Evolutionary conservation across 2,888 invertebrate genomes (phyloP).

Genomic region (Deilephila porcellus): DNA sequence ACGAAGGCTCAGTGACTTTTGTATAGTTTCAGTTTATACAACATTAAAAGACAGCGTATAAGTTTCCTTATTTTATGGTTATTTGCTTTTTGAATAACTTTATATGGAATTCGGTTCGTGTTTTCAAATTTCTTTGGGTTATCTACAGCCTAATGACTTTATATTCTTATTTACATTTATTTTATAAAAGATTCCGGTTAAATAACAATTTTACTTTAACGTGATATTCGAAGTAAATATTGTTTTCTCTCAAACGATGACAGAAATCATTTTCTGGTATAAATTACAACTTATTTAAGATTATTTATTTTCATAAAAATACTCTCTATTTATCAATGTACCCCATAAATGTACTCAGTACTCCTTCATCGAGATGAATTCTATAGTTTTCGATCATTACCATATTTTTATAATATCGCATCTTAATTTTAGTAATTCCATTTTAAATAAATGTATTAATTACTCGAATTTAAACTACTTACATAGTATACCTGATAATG

Average conservation of each 20-base stretch:
- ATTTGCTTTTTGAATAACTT: slow-evolving; percentile 30
- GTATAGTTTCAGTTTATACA: slow-evolving; percentile 62
- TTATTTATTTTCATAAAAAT: too few species aligned
- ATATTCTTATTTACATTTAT: background rate
- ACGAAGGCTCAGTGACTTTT: slow-evolving; percentile 81
- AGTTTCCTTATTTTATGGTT: slow-evolving; percentile 60
- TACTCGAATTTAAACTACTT: slow-evolving; percentile 13
- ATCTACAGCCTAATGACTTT: background rate
- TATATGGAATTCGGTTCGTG: slow-evolving; percentile 17
- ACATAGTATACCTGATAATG: background rate
- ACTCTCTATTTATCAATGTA: background rate
- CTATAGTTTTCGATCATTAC: too few species aligned
- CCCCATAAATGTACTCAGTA: background rate
- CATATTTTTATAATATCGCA: too few species aligned
- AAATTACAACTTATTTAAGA: background rate
- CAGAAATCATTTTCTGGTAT: background rate
- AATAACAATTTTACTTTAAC: slow-evolving; percentile 12
- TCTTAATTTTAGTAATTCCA: background rate
- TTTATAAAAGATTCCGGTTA: background rate
- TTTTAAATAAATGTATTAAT: background rate
- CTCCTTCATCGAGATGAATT: too few species aligned
- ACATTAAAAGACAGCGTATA: slow-evolving; percentile 73
- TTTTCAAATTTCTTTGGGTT: background rate
- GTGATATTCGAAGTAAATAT: slow-evolving; percentile 15
- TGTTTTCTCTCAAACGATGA: background rate